Evolutionary conservation across 30 jellyfish, hydroid and myxozoan species (phyloP).

Genomic region (Mastigias papua): DNA sequence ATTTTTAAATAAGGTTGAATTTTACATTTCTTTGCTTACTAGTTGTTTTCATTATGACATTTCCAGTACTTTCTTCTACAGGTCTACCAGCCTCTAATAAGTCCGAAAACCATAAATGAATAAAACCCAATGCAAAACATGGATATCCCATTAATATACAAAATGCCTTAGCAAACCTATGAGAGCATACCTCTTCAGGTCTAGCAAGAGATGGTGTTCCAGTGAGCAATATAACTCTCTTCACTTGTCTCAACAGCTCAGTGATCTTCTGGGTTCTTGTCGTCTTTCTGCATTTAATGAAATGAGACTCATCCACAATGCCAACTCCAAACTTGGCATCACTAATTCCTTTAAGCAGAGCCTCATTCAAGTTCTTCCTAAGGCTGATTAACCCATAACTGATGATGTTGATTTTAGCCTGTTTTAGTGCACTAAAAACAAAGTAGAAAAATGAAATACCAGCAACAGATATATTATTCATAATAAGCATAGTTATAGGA

Average conservation of each 20-base stretch:
- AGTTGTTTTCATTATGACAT: too few relatives aligned
- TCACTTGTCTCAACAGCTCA: constrained; percentile 41
- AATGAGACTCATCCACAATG: constrained; percentile 91
- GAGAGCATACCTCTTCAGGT: constrained; percentile 92
- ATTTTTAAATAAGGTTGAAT: too few relatives aligned
- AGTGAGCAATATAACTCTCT: constrained; percentile 69
- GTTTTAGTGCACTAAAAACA: constrained; percentile 47
- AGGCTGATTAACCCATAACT: constrained; percentile 84
- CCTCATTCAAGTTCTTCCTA: constrained; percentile 10
- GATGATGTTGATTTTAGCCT: constrained; percentile 65
- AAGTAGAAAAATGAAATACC: background rate
- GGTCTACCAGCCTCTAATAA: too few relatives aligned
- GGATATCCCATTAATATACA: too few relatives aligned
- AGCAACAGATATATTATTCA: too few relatives aligned
- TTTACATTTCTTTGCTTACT: too few relatives aligned
- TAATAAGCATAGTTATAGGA: too few relatives aligned
- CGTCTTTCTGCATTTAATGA: constrained; percentile 59
- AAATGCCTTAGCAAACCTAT: too few relatives aligned
- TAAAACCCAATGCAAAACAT: too few relatives aligned
- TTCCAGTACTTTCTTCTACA: too few relatives aligned
- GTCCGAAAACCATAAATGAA: too few relatives aligned
- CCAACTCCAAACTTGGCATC: constrained; percentile 80
- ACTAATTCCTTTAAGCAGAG: constrained; percentile 30
- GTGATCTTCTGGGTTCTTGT: constrained; percentile 62
- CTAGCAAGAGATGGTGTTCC: constrained; percentile 97